Evolutionary conservation across 37 sponge, comb jelly and placozoan species (phyloP).

Genomic region (Haliclona indistincta): DNA sequence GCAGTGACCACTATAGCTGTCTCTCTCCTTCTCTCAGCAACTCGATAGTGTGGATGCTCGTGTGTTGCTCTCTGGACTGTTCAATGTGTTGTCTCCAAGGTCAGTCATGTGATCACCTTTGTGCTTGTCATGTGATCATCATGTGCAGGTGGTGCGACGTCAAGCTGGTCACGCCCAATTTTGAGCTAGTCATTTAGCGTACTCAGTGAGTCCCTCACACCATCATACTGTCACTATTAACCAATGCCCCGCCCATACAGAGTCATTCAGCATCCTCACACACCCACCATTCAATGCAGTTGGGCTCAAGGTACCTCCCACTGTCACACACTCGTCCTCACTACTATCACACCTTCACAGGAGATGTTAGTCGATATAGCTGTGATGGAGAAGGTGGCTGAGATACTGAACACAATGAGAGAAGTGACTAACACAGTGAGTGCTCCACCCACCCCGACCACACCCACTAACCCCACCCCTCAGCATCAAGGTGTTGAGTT

Average conservation of each 20-base stretch:
- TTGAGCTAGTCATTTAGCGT: conserved; percentile 26
- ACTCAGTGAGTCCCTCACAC: conserved; percentile 34
- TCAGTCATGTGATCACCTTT: neutral
- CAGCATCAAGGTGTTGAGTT: neutral
- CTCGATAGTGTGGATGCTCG: conserved; percentile 25
- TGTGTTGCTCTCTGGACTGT: conserved; percentile 45
- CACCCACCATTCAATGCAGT: conserved; percentile 1
- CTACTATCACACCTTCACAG: conserved; percentile 3
- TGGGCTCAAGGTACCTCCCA: conserved; percentile 14
- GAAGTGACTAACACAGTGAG: conserved; percentile 29
- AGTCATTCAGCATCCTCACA: conserved; percentile 7
- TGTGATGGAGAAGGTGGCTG: conserved; percentile 66
- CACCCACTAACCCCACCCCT: neutral
- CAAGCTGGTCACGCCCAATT: conserved; percentile 10
- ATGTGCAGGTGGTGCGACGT: conserved; percentile 5
- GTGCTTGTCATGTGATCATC: no score
- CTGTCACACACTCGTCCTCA: neutral
- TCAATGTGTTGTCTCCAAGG: conserved; percentile 51
- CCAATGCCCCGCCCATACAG: no score
- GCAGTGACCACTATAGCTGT: no score
- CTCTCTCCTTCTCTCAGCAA: no score
- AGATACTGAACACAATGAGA: conserved; percentile 30
- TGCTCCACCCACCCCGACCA: neutral
- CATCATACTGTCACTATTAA: no score
- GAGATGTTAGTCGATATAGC: conserved; percentile 67